Base-by-base conservation (phyloP, 2,888 invertebrate species). In the Phorcus lineatus region DNA sequence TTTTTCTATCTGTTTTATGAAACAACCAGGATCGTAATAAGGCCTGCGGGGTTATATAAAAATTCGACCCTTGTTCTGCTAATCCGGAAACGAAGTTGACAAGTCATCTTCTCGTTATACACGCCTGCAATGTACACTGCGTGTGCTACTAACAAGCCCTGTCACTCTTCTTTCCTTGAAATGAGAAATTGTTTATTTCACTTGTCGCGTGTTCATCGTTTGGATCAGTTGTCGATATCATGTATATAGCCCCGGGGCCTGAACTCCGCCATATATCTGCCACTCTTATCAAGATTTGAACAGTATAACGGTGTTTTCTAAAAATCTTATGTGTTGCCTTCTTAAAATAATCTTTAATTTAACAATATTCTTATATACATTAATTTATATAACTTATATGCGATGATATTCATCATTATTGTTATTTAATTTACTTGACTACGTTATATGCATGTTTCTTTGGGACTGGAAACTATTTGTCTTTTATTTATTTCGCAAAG, bases 161-260 rank as follows among this genome's bases (percentile, higher is more conserved):
- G 62, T 62, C 62, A 62, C 62, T 16, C 28, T 62, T 28, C 62
- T 17, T 24, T 24, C 62, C 62, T 47, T 62, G 62, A 62, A 62
- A 62, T 62, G 62, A 62, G 62, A 62, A 28, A 62, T 62, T 62
- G 62, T 62, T 62, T 62, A 62, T 62, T 62, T 62, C 62, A 62
- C 62, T 62, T 62, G 62, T 62, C 62, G 62, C 62, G 62, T 62
- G 62, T 17, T 62, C 22, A 28, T 62, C 22, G 62, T 62, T 62
- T 62, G 28, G 9, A 28, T 62, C 62, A 62, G 24, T 62, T 62
- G 62, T 62, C 62, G 62, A 62, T 62, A 62, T 24, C 62, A 28
- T 24, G 62, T 28, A 11, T 16, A 62, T 62, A 16, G 62, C 62
- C 62, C 11, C 62, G 4, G 17, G 62, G 24, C 13, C 16, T 28